Conservation (phyloP, 2,113 vertebrate species). For the Poecilia latipinna region DNA sequence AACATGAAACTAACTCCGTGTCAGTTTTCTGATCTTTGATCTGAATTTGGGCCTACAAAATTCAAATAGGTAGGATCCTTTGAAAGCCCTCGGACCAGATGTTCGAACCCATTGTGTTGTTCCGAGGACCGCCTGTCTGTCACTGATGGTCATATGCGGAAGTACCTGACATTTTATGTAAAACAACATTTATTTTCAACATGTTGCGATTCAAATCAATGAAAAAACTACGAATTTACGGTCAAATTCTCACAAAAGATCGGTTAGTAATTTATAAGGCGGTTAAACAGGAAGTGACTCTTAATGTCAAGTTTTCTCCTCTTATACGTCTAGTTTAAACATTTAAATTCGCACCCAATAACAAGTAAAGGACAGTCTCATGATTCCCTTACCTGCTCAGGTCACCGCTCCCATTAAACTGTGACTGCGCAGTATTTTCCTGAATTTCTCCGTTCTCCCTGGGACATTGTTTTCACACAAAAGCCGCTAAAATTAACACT, state of each 20-base stretch:
- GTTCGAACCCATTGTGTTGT: not conserved
- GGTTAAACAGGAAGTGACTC: conserved; percentile 4
- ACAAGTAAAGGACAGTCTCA: not conserved
- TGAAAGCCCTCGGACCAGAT: not conserved
- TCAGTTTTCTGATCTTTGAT: not conserved
- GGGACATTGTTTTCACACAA: conserved; percentile 19
- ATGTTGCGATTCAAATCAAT: too few relatives aligned
- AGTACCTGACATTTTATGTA: not conserved
- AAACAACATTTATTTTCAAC: not conserved
- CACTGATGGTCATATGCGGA: conserved; percentile 30
- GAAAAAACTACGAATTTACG: rapidly evolving
- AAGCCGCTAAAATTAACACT: not conserved
- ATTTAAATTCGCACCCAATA: not conserved
- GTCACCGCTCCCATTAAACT: conserved; percentile 69
- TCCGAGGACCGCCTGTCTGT: too few relatives aligned
- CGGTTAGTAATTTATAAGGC: too few relatives aligned
- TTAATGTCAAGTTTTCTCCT: not conserved
- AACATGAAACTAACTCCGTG: too few relatives aligned
- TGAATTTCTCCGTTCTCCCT: conserved; percentile 1
- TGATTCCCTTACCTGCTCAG: conserved; percentile 61
- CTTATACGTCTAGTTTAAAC: not conserved
- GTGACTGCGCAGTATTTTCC: conserved; percentile 56
- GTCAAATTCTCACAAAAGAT: not conserved
- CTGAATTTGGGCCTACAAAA: too few relatives aligned
- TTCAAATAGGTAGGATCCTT: too few relatives aligned